Evolutionary conservation across 2,797 vertebrate species (phyloP), one percentile per base, ranked within the genome.

Genomic region (Nasua narica): DNA sequence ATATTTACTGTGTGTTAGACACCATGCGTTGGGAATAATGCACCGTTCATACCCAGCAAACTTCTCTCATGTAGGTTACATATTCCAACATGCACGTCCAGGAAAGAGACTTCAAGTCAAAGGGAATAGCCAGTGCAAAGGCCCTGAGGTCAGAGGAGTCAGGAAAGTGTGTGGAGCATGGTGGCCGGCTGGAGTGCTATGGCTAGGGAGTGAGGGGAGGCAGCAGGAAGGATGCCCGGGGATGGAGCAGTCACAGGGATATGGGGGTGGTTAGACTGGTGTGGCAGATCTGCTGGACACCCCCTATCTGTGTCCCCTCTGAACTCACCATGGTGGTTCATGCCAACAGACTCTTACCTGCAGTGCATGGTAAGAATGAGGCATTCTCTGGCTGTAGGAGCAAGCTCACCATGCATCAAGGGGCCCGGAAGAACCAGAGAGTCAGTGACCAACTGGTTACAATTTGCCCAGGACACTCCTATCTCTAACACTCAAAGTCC

Each of bases 361-460:
- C 9, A 1, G 54, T 14, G 21, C 58, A 18, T 32, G 60, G 27
- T 15, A 29, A 14, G 58, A 32, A 15, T 19, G 21, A 50, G 37
- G 19, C 12, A 5, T 50, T 29, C 74, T 90, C 56, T 79, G 29
- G 65, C 62, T 10, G 0, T 23, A 23, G 90, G 23, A 52, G 70
- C 18, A 43, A 58, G 54, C 35, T 35, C 1, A 1, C 35, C 2
- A 9, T 1, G 29, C 0, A 8, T 1, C 2, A 19, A 29, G 13
- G 3, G 37, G 25, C 54, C 29, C 27, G 12, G 82, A 32, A 43
- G 48, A n/a, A 35, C 74, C 40, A 54, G 16, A 48, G 65, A 65
- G 27, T 5, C 29, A 0, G 21, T 2, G 46, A 32, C 72, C 48
- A 46, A 3, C 48, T 27, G 21, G 4, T 23, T 18, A 21, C 43